These are phyloP conservation scores for Hydropsyche betteni DNA, from an alignment of 2,888 invertebrate genomes.

Conservation along the genomic window DNA sequence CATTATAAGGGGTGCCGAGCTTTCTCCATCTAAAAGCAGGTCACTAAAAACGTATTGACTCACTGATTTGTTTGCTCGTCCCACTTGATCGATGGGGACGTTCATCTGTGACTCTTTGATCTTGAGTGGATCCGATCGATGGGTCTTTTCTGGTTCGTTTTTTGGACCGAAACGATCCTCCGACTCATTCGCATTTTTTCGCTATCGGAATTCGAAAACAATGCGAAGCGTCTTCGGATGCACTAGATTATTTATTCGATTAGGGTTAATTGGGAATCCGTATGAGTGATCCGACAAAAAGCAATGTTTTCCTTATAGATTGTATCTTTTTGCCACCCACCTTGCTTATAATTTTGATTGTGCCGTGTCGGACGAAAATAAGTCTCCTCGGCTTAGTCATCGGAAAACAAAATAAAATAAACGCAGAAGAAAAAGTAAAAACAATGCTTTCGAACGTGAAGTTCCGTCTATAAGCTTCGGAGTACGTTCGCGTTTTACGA, in stretches of 20 bases:
- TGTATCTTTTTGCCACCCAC: neutral
- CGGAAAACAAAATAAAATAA: neutral
- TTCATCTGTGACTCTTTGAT: neutral
- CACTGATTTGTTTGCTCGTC: conserved; percentile 10
- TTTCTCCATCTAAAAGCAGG: conserved; percentile 3
- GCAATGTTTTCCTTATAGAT: neutral
- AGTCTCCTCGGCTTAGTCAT: conserved; percentile 18
- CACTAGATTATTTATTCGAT: no score
- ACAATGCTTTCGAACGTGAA: conserved; percentile 19
- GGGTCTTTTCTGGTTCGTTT: no score
- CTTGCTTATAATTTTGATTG: neutral
- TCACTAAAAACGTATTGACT: conserved; percentile 5
- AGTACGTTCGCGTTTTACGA: conserved; percentile 15
- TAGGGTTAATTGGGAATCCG: no score
- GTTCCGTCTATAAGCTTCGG: no score
- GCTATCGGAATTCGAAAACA: no score
- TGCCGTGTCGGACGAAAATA: neutral
- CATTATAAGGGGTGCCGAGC: neutral
- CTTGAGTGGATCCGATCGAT: neutral
- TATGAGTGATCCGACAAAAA: neutral
- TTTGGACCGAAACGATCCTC: neutral
- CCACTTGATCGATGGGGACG: neutral
- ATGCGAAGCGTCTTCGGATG: no score
- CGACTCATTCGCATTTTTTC: neutral
- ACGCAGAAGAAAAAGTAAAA: neutral